phyloP scores from a whole-genome alignment of 2,888 invertebrate species.

The Drymonia ruficornis region DNA sequence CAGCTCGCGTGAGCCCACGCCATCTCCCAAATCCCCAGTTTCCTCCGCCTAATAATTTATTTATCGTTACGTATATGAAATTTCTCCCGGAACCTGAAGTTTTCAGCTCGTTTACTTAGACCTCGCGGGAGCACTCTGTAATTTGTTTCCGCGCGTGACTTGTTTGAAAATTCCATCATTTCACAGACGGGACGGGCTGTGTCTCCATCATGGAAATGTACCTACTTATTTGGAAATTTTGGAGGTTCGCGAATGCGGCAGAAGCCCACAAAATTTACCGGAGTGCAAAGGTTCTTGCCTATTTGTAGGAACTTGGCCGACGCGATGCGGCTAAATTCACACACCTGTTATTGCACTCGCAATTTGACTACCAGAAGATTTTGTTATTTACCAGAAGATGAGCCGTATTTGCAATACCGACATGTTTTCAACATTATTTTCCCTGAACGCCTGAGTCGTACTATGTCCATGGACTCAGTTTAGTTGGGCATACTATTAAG shows the following conservation, averaged over 20 bases:
- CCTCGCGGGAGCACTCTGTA: constrained; percentile 35
- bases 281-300: too few species aligned
- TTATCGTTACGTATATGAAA: constrained; percentile 37
- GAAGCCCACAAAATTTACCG: not conserved
- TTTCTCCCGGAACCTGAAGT: constrained; percentile 30
- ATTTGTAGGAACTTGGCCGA: too few species aligned
- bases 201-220: constrained; percentile 16
- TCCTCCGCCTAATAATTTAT: constrained; percentile 37
- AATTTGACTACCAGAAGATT: too few species aligned
- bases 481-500: too few species aligned
- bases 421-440: too few species aligned
- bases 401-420: too few species aligned
- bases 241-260: constrained; percentile 1
- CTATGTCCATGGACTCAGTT: too few species aligned
- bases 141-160: constrained; percentile 42
- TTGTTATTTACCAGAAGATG: too few species aligned
- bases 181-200: constrained; percentile 10
- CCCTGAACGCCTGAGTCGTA: too few species aligned
- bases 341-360: too few species aligned
- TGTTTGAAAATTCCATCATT: constrained; percentile 36
- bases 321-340: too few species aligned
- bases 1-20: constrained; percentile 9
- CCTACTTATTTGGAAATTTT: constrained; percentile 16
- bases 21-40: constrained; percentile 22
- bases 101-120: constrained; percentile 36